phyloP scores from a whole-genome alignment of 2,888 invertebrate genomes.

The Parapristionchus giblindavisi region DNA sequence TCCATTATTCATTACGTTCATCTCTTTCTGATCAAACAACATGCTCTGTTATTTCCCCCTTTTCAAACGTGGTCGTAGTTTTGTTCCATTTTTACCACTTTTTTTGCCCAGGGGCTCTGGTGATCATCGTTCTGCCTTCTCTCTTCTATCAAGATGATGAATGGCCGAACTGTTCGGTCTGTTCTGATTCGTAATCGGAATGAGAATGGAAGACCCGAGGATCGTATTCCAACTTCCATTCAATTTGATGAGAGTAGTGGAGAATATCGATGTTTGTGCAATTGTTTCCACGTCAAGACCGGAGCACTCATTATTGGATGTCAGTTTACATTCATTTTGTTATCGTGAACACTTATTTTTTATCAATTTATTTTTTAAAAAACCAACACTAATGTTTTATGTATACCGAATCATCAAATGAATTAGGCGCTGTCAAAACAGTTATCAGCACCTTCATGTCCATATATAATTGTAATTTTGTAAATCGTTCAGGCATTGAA shows the following conservation, averaged over 20 bases:
- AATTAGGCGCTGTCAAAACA: no score
- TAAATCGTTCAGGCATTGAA: slow-evolving; percentile 48
- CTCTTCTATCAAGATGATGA: slow-evolving; percentile 54
- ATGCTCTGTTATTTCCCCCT: neutral
- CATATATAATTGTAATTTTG: no score
- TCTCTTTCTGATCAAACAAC: neutral
- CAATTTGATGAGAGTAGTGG: slow-evolving; percentile 46
- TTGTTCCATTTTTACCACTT: no score
- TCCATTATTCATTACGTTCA: neutral
- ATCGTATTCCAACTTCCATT: slow-evolving; percentile 46
- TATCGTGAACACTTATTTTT: neutral
- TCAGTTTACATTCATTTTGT: slow-evolving; percentile 34
- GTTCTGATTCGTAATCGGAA: slow-evolving; percentile 60
- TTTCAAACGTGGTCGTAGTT: no score
- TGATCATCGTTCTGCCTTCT: neutral
- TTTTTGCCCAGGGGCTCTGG: neutral
- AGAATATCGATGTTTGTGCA: slow-evolving; percentile 67
- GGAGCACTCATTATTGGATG: slow-evolving; percentile 62
- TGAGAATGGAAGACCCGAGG: slow-evolving; percentile 50
- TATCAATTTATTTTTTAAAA: neutral
- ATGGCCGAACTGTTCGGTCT: slow-evolving; percentile 62
- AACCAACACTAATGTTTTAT: no score
- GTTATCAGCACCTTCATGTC: no score
- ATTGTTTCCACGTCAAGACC: slow-evolving; percentile 69
- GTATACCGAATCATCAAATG: neutral